Evolutionary conservation across 1,140 invertebrate species (phyloP), one percentile per base, ranked within the genome.

Genomic region (Sitophilus oryzae): DNA sequence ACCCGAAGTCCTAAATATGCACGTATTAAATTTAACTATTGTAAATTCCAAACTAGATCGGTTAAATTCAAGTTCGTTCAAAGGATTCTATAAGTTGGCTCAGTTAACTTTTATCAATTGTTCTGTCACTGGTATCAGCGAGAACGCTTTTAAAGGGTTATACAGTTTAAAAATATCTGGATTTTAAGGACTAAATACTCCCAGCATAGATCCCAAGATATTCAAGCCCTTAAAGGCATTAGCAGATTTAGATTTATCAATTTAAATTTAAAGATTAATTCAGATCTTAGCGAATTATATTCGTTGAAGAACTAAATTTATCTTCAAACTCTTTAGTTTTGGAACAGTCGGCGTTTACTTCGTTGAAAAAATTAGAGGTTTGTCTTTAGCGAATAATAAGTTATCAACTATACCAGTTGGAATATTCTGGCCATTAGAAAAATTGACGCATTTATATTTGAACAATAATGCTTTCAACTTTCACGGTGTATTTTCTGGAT

Each of bases 361-460:
- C 22, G 8, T 41, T 44, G 19, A 44, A 35, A 14, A 18, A 34
- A 23, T 16, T 52, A 18, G 25, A 52, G 35, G 23, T 43, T 21
- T 52, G 11, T 52, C 23, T 35, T 36, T 52, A 16, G 25, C 38
- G 8, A 2, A 52, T 16, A 52, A 52, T 30, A 2, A 43, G 41
- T 18, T 52, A 0, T 43, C 50, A 2, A 35, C 5, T 19, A 1
- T 52, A 19, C 10, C 25, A 14, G 16, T 52, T 0, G 50, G 50
- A n/a, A 35, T 25, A 18, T 52, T 52, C 16, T 6, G 15, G 18
- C n/a, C 15, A 8, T 44, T 52, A 20, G n/a, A 30, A 6, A 30
- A 43, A 44, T 15, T 52, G 5, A 52, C 50, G 2, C 50, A 52
- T 43, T 52, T 52, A 19, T 52, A 52, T 22, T n/a, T 52, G 4